These are phyloP conservation scores for Xenops minutus DNA, from an alignment of 2,797 vertebrate species.

Conservation along the genomic window DNA sequence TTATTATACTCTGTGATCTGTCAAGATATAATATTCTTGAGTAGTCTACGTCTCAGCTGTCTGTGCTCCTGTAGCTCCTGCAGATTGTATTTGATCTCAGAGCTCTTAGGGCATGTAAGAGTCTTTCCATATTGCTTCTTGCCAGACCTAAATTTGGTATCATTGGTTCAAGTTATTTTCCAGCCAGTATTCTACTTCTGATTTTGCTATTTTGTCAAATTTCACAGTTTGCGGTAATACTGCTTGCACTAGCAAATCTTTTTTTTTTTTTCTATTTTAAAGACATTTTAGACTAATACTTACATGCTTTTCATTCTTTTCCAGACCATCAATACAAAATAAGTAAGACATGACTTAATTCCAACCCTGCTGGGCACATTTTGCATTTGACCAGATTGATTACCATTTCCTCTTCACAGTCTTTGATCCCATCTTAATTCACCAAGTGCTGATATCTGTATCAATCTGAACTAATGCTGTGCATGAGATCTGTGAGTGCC, in stretches of 20 bases:
- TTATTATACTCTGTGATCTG: background rate
- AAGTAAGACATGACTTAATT: background rate
- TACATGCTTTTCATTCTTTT: background rate
- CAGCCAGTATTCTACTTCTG: background rate
- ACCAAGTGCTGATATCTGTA: background rate
- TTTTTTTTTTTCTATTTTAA: background rate
- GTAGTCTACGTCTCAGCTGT: background rate
- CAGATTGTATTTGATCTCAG: background rate
- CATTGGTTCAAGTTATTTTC: background rate
- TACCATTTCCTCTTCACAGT: background rate
- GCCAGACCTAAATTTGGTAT: background rate
- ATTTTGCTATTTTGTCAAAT: background rate
- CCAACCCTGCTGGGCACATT: background rate
- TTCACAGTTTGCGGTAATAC: background rate
- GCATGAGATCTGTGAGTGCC: background rate
- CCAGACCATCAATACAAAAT: background rate
- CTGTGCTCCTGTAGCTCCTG: background rate
- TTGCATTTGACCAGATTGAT: background rate
- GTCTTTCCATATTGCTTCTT: background rate
- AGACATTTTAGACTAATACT: background rate
- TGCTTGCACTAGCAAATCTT: background rate
- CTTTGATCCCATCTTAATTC: background rate
- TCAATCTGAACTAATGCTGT: background rate
- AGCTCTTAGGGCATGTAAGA: background rate
- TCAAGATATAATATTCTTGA: background rate